These are phyloP conservation scores for Neria commutata DNA, from an alignment of 2,888 invertebrate species.

Conservation along the genomic window DNA sequence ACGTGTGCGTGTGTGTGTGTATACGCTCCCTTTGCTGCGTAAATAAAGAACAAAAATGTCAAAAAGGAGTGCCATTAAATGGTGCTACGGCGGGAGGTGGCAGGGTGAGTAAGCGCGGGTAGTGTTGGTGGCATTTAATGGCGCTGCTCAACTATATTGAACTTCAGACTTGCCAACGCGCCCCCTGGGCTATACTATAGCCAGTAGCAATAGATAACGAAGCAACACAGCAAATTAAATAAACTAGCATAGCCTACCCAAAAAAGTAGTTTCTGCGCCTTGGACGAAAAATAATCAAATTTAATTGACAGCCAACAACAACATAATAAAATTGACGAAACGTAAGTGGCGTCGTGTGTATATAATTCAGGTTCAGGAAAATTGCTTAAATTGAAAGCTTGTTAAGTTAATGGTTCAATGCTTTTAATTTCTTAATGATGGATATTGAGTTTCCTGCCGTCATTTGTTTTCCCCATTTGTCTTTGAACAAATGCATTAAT, in stretches of 20 bases:
- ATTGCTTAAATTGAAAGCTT: conserved; percentile 49
- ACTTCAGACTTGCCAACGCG: neutral
- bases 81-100: neutral
- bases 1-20: neutral
- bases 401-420: conserved; percentile 46
- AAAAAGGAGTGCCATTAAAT: conserved; percentile 2
- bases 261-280: neutral
- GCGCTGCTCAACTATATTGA: neutral
- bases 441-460: conserved; percentile 8
- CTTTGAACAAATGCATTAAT: too few relatives aligned
- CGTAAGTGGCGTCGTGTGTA: conserved; percentile 16
- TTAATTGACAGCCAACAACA: conserved; percentile 40
- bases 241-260: too few relatives aligned
- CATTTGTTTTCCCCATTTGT: too few relatives aligned
- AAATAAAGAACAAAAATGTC: conserved; percentile 1
- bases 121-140: neutral
- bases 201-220: too few relatives aligned
- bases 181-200: too few relatives aligned
- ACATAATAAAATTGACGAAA: conserved; percentile 1
- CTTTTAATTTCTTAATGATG: conserved; percentile 44
- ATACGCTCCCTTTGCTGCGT: neutral
- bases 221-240: conserved; percentile 9
- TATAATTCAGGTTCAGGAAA: conserved; percentile 10
- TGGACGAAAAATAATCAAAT: conserved; percentile 47
- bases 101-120: neutral